Conservation (phyloP, 2,888 invertebrate species). For the Sympetrum striolatum region DNA sequence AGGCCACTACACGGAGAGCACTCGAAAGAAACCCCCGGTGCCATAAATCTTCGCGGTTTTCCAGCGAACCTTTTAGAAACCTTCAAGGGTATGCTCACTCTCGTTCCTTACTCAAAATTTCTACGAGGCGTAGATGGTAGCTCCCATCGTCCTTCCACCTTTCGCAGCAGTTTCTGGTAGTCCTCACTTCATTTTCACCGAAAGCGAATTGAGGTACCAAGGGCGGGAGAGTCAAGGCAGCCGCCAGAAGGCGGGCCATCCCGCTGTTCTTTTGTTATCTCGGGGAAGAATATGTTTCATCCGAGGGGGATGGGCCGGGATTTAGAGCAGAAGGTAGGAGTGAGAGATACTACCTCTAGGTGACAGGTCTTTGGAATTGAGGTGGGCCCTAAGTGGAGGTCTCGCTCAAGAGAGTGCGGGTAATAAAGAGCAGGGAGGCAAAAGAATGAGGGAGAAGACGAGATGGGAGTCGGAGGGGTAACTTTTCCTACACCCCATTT, state of each 20-base stretch:
- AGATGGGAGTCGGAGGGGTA: not conserved
- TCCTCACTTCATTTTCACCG: constrained; percentile 4
- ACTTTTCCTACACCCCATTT: not conserved
- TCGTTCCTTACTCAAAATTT: not conserved
- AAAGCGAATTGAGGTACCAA: not conserved
- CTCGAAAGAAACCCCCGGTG: not conserved
- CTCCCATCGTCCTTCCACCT: not conserved
- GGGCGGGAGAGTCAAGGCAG: not conserved
- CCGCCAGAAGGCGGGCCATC: not conserved
- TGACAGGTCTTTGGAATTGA: constrained; percentile 27
- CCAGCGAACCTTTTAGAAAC: not conserved
- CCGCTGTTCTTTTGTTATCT: constrained; percentile 24
- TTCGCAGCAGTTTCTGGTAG: not conserved
- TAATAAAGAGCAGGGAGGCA: not conserved
- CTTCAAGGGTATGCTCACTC: not conserved
- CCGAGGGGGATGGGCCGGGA: not conserved
- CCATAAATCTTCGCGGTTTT: not conserved
- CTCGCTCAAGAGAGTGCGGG: not conserved
- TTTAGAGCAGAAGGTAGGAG: not conserved
- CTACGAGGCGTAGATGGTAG: not conserved
- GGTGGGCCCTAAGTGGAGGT: constrained; percentile 7
- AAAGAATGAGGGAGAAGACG: not conserved
- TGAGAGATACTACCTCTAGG: constrained; percentile 30
- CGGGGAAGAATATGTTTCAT: not conserved
- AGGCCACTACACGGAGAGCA: not conserved